phyloP scores from a whole-genome alignment of 2,113 vertebrate species.

The Phyllostomus discolor region DNA sequence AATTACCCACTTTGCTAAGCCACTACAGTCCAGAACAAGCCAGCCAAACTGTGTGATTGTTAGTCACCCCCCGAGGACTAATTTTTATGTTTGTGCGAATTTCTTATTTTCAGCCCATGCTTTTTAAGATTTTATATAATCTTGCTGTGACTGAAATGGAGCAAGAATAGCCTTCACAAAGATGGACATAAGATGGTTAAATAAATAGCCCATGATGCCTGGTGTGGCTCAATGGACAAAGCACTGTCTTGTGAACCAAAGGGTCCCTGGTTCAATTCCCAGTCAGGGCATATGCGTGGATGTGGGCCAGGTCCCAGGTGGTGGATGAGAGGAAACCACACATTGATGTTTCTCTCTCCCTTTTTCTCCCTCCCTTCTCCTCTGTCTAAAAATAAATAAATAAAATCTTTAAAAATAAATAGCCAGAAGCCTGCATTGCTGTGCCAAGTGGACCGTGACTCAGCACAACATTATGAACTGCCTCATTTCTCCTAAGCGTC shows the following conservation, averaged over 20 bases:
- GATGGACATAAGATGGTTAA: not conserved
- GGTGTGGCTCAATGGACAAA: too few species aligned
- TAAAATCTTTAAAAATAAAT: too few species aligned
- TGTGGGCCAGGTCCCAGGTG: too few species aligned
- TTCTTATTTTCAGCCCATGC: too few species aligned
- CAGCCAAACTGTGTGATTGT: not conserved
- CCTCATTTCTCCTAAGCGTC: not conserved
- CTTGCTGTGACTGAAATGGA: not conserved
- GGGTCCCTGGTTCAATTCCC: too few species aligned
- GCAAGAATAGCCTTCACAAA: not conserved
- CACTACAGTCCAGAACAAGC: not conserved
- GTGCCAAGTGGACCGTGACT: not conserved
- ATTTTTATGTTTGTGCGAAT: not conserved
- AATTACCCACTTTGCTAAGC: not conserved
- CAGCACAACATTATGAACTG: not conserved
- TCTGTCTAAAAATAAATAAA: too few species aligned
- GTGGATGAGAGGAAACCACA: too few species aligned
- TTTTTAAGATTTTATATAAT: not conserved
- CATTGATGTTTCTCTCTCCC: too few species aligned
- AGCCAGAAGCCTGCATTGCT: not conserved
- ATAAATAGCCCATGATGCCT: not conserved
- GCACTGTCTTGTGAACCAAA: too few species aligned
- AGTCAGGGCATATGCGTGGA: too few species aligned
- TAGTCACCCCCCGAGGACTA: too few species aligned
- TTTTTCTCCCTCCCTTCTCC: too few species aligned